Base-by-base conservation (phyloP, 2,888 invertebrate genomes). In the Schizotus pectinicornis region DNA sequence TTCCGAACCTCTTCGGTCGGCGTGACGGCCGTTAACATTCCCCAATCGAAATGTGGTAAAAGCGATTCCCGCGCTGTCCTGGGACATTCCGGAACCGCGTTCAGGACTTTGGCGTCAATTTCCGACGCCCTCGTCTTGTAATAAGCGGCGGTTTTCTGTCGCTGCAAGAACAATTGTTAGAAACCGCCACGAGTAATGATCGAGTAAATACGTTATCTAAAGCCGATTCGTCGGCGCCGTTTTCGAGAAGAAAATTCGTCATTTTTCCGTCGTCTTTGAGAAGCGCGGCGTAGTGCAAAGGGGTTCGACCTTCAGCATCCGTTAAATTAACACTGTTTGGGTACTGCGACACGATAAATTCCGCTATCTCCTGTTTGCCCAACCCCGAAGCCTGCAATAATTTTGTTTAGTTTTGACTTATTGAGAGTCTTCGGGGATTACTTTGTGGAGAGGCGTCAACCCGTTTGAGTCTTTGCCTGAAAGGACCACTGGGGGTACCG, bases 241-340 rank as follows among this genome's bases (percentile, higher is more conserved):
- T 84, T 64, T 87, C 87, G 32, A 91, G 85, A 7, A 97, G 84
- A 51, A 91, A 85, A 70, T 91, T 87, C 74, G 88, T 95, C 71
- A 90, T 89, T 64, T 88, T 84, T 63, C 87, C 88, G 50, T 89
- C 90, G 70, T 94, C 93, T 75, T 90, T 89, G 14, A 88, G 82
- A 8, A 89, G 85, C 1, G 93, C 92, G 0, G 95, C 91, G 79
- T 93, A 96, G 80, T 96, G 95, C 43, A 96, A 80, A 0, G 96
- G 90, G 0, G 94, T 94, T 65, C 93, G 85, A 13, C 94, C 94
- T 59, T 94, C 92, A 72, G 87, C 87, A 79, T 96, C 95, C 11
- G 84, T 81, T 34, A 87, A 85, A 46, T 86, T 85, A 22, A 90
- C 83, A 1, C 89, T 86, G 73, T 86, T 84, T 3, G 91, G 89